Conservation (phyloP, 2,797 vertebrate species). For the Acipenser ruthenus region DNA sequence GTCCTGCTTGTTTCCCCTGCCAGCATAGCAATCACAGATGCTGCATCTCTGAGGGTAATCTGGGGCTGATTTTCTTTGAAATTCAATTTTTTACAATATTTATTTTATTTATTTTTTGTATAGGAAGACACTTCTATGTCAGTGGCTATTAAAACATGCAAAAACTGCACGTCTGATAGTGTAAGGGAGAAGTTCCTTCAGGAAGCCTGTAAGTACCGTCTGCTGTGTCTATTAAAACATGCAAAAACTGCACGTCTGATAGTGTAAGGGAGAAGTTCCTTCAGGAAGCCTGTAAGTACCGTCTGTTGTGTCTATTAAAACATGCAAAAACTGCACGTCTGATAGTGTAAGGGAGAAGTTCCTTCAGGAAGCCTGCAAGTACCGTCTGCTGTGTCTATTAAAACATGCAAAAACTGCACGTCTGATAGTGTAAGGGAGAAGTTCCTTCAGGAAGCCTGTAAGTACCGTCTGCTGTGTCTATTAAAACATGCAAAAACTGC, state of each 20-base stretch:
- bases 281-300: slow-evolving; percentile 90
- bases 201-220: slow-evolving; percentile 82
- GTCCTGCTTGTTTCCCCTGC: too few species aligned
- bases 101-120: not conserved
- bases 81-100: too few species aligned
- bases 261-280: slow-evolving; percentile 97
- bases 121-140: slow-evolving; percentile 90
- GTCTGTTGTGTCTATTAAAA: slow-evolving; percentile 32
- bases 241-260: slow-evolving; percentile 96
- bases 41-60: too few species aligned
- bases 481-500: slow-evolving; percentile 98
- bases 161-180: slow-evolving; percentile 95
- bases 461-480: slow-evolving; percentile 41
- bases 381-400: slow-evolving; percentile 72
- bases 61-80: too few species aligned
- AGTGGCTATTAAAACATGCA: slow-evolving; percentile 96
- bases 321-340: slow-evolving; percentile 95
- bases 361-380: slow-evolving; percentile 95
- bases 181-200: slow-evolving; percentile 97
- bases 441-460: slow-evolving; percentile 95
- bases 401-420: slow-evolving; percentile 96
- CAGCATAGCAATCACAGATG: too few species aligned
- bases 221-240: slow-evolving; percentile 70
- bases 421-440: slow-evolving; percentile 97
- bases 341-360: slow-evolving; percentile 98